Evolutionary conservation across 30 jellyfish, hydroid and myxozoan genomes (phyloP).

Genomic region (Catostylus mosaicus): DNA sequence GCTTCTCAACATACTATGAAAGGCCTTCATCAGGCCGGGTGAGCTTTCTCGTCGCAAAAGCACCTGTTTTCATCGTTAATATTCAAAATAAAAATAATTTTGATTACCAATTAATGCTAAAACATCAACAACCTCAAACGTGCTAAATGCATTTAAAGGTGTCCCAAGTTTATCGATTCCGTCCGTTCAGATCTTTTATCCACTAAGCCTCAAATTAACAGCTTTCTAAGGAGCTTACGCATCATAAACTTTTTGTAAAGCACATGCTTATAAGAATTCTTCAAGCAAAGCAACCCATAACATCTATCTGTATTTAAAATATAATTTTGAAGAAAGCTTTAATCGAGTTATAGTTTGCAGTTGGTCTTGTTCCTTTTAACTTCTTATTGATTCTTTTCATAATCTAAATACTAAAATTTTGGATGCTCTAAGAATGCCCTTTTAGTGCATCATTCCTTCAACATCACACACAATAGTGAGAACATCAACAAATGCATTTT

Average conservation of each 20-base stretch:
- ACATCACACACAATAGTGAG: too few species aligned
- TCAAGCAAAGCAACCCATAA: too few species aligned
- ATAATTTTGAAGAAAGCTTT: too few species aligned
- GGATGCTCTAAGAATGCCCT: too few species aligned
- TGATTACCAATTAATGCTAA: not conserved
- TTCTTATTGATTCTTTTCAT: too few species aligned
- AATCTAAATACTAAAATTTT: too few species aligned
- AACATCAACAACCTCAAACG: not conserved
- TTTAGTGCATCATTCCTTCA: too few species aligned
- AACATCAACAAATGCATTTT: too few species aligned
- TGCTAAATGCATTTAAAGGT: constrained; percentile 3
- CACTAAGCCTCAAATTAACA: not conserved
- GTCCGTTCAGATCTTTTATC: not conserved
- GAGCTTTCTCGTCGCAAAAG: not conserved
- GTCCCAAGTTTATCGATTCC: not conserved
- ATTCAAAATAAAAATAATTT: constrained; percentile 4
- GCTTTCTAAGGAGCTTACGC: not conserved
- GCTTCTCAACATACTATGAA: constrained; percentile 17
- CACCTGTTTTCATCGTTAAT: constrained; percentile 33
- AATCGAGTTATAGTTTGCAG: too few species aligned
- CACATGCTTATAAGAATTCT: too few species aligned
- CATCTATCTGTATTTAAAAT: too few species aligned
- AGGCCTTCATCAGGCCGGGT: constrained; percentile 13
- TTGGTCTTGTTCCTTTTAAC: too few species aligned
- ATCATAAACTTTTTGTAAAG: not conserved